Percentiles rank a stretch among this genome's conserved stretches.
phyloP scores from a whole-genome alignment of 2,888 invertebrate species.

The Notodonta ziczac region DNA sequence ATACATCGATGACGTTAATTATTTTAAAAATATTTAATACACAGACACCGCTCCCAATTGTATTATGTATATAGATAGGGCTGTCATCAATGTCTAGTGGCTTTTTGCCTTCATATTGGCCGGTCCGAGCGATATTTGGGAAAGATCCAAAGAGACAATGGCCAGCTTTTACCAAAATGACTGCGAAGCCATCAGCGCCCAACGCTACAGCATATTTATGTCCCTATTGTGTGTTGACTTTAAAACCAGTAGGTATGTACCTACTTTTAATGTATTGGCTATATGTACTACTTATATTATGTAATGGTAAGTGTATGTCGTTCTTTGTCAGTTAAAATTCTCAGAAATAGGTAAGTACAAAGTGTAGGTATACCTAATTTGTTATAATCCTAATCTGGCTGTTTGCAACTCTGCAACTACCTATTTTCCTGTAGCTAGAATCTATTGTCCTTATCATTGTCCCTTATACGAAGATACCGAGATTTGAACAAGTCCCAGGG shows the following conservation, averaged over 20 bases:
- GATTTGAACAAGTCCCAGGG: too few relatives aligned
- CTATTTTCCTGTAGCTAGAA: too few relatives aligned
- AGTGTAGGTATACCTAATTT: too few relatives aligned
- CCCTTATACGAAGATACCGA: too few relatives aligned
- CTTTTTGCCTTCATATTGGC: constrained; percentile 63
- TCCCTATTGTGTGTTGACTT: neutral
- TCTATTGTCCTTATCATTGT: too few relatives aligned
- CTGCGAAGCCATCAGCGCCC: constrained; percentile 36
- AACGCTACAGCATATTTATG: constrained; percentile 1
- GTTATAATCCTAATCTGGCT: too few relatives aligned
- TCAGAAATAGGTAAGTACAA: too few relatives aligned
- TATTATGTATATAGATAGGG: constrained; percentile 33
- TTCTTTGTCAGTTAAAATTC: too few relatives aligned
- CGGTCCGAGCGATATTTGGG: constrained; percentile 57
- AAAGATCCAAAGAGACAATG: constrained; percentile 67
- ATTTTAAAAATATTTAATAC: neutral
- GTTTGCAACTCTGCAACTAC: too few relatives aligned
- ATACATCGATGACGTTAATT: neutral
- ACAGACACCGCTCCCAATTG: neutral
- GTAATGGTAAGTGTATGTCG: too few relatives aligned
- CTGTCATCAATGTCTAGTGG: constrained; percentile 56
- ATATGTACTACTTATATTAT: too few relatives aligned
- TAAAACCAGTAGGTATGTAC: neutral
- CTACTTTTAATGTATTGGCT: neutral
- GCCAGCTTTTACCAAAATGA: constrained; percentile 71